Evolutionary conservation across 2,888 invertebrate species (phyloP).

Genomic region (Spicauda simplicius): DNA sequence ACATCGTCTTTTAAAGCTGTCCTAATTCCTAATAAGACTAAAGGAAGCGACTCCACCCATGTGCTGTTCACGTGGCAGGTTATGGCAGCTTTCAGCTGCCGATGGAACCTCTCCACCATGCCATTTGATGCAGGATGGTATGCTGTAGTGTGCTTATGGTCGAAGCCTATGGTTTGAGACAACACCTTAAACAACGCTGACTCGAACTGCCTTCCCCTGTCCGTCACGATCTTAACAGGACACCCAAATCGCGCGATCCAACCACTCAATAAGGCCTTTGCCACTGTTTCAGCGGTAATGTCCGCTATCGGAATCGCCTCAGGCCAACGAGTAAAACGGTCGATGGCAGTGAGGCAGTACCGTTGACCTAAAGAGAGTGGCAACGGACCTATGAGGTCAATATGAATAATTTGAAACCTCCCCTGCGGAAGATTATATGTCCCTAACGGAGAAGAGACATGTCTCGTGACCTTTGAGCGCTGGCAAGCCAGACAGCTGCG

Average conservation of each 20-base stretch:
- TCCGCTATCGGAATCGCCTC: neutral
- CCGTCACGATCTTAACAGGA: neutral
- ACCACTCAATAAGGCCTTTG: constrained; percentile 12
- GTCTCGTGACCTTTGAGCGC: too few species aligned
- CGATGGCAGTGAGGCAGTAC: constrained; percentile 12
- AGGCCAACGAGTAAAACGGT: neutral
- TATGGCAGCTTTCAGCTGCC: too few species aligned
- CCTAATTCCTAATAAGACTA: too few species aligned
- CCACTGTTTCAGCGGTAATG: constrained; percentile 19
- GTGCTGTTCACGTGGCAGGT: too few species aligned
- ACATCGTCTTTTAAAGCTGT: too few species aligned
- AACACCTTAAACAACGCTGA: neutral
- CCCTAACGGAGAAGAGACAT: too few species aligned
- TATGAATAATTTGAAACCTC: neutral
- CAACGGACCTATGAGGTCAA: constrained; percentile 4
- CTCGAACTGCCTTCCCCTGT: constrained; percentile 7
- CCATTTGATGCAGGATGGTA: constrained; percentile 23
- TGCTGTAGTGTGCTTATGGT: neutral
- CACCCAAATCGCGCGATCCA: constrained; percentile 26
- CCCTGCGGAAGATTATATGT: too few species aligned
- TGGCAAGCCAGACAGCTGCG: too few species aligned
- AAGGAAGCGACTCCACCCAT: too few species aligned
- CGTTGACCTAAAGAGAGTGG: neutral
- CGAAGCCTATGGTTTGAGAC: neutral
- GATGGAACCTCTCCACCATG: constrained; percentile 11